These are phyloP conservation scores for Sitta carolinensis DNA, from an alignment of 2,797 vertebrate species.

Conservation along the genomic window DNA sequence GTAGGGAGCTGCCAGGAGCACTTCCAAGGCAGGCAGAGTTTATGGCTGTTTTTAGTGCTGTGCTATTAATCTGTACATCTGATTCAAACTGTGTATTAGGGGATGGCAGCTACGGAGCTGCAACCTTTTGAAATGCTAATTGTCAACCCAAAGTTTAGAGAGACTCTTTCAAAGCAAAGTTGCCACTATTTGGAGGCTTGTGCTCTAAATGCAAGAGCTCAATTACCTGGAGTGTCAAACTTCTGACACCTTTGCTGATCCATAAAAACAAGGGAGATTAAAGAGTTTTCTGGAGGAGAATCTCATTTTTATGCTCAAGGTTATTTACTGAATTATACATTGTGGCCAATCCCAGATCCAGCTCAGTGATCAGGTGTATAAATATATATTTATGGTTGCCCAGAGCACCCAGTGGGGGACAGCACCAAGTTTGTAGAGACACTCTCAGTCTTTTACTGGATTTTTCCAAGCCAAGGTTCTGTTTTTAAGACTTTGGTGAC, in stretches of 20 bases:
- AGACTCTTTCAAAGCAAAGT: conserved; percentile 58
- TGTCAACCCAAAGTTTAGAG: conserved; percentile 57
- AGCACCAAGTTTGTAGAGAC: background rate
- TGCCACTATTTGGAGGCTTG: conserved; percentile 50
- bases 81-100: conserved; percentile 14
- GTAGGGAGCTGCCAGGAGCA: background rate
- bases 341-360: background rate
- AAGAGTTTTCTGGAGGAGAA: conserved; percentile 49
- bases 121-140: conserved; percentile 70
- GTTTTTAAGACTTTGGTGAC: background rate
- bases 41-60: background rate
- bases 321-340: conserved; percentile 8
- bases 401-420: accelerated
- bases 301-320: conserved; percentile 28
- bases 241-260: conserved; percentile 53
- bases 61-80: conserved; percentile 8
- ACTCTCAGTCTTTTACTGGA: background rate
- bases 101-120: conserved; percentile 32
- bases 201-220: conserved; percentile 57
- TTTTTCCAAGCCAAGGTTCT: background rate
- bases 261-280: conserved; percentile 58
- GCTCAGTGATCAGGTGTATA: background rate
- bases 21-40: background rate
- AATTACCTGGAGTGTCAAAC: conserved; percentile 52
- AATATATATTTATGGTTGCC: background rate